phyloP scores from a whole-genome alignment of 2,113 vertebrate species.

The Pelmatolapia mariae region DNA sequence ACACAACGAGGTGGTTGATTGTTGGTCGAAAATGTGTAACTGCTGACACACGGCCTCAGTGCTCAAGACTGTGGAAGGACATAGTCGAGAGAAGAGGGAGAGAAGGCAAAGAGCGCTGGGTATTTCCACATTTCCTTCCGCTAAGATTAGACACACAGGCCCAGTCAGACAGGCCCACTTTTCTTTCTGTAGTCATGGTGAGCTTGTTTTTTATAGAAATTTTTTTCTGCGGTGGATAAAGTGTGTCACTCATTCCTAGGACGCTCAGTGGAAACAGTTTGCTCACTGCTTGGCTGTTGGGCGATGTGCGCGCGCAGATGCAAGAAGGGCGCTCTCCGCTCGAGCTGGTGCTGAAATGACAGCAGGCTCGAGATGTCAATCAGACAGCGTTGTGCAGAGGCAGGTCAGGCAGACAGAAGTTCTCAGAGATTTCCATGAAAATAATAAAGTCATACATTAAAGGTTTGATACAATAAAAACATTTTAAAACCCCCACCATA shows the following conservation, averaged over 20 bases:
- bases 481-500: not conserved
- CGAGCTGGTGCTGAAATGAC: slow-evolving; percentile 67
- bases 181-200: not conserved
- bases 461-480: not conserved
- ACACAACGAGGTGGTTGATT: not conserved
- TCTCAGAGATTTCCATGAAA: not conserved
- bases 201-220: not conserved
- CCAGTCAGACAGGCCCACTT: not conserved
- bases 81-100: not conserved
- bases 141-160: not conserved
- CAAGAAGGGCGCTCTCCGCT: slow-evolving; percentile 61
- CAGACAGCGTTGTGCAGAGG: not conserved
- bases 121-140: not conserved
- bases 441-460: not conserved
- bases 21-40: not conserved
- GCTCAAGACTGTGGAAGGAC: not conserved
- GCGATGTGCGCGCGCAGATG: slow-evolving; percentile 17
- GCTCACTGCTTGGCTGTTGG: slow-evolving; percentile 31
- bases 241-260: slow-evolving; percentile 36
- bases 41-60: slow-evolving; percentile 9
- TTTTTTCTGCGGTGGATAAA: not conserved
- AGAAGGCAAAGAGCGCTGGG: not conserved
- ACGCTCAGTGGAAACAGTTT: slow-evolving; percentile 44
- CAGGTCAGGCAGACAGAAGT: not conserved
- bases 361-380: not conserved